Evolutionary conservation across 2,113 vertebrate genomes (phyloP).

Genomic region (Himantopus leucocephalus): DNA sequence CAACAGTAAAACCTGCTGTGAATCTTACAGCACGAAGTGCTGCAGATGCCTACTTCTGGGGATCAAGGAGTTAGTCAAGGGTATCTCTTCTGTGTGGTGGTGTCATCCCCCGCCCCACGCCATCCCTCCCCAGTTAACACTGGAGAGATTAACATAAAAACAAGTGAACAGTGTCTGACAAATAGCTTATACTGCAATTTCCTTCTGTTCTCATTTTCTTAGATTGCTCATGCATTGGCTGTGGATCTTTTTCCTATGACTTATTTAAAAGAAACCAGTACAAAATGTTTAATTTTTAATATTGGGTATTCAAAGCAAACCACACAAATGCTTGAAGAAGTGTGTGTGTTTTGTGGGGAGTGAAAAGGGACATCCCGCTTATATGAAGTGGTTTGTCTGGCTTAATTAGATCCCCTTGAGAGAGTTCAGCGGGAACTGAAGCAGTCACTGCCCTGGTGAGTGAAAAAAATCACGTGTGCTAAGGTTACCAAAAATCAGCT

Average conservation of each 20-base stretch:
- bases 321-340: background rate
- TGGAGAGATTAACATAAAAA: background rate
- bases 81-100: background rate
- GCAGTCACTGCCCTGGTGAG: background rate
- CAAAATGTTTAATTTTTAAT: slow-evolving; percentile 30
- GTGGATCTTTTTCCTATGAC: background rate
- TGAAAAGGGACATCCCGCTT: background rate
- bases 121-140: background rate
- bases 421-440: background rate
- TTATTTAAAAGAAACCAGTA: background rate
- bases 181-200: background rate
- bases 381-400: background rate
- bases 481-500: background rate
- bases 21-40: slow-evolving; percentile 45
- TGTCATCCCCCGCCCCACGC: background rate
- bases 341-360: background rate
- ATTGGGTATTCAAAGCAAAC: background rate
- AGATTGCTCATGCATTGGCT: background rate
- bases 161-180: background rate
- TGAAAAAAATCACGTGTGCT: background rate
- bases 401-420: background rate
- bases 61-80: background rate
- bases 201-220: background rate
- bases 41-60: slow-evolving; percentile 70
- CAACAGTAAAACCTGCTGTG: slow-evolving; percentile 77